Conservation (phyloP, 2,797 vertebrate species). For the Spatula clypeata region DNA sequence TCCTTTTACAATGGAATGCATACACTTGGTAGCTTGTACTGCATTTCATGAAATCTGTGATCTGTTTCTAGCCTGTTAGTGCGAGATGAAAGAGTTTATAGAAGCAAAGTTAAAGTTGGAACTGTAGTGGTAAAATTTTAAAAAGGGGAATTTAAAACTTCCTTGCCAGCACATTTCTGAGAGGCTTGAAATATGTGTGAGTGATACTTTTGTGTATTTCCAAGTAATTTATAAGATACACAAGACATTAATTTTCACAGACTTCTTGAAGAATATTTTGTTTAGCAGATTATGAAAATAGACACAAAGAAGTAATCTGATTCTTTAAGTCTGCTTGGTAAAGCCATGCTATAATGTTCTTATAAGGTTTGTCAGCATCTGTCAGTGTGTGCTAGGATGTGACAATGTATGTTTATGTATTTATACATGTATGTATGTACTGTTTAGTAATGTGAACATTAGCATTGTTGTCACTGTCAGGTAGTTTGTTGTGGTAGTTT, state of each 20-base stretch:
- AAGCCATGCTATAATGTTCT: background rate
- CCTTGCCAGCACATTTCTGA: background rate
- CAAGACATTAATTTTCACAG: background rate
- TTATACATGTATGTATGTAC: background rate
- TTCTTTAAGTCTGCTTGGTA: background rate
- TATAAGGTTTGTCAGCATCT: background rate
- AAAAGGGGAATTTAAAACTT: background rate
- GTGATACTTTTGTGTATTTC: background rate
- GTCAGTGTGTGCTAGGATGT: background rate
- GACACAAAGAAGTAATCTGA: background rate
- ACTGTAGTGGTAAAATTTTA: background rate
- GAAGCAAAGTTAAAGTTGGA: background rate
- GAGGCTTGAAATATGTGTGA: background rate
- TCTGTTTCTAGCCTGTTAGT: background rate
- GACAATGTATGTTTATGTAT: background rate
- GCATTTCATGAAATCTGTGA: background rate
- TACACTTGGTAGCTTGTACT: accelerated
- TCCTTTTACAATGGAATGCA: background rate
- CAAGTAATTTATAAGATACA: background rate
- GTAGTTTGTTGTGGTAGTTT: background rate
- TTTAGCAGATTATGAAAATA: background rate
- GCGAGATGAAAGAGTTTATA: background rate
- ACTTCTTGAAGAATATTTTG: background rate
- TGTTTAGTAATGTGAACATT: background rate
- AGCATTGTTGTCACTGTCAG: background rate